Percentiles rank a stretch among this genome's conserved stretches.
Conservation (phyloP, 2,113 vertebrate genomes). For the Leucosticte australis region DNA sequence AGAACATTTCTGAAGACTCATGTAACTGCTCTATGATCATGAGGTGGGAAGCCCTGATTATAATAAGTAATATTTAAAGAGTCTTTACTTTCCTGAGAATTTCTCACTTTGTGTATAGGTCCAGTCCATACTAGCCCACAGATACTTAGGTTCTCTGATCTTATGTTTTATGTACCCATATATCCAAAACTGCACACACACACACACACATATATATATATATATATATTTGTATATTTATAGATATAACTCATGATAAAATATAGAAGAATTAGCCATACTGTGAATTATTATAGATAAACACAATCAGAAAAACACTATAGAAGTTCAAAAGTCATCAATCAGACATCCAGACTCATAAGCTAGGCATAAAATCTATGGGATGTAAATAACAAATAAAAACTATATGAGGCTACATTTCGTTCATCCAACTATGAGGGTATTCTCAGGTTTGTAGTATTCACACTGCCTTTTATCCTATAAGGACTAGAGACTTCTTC, state of each 20-base stretch:
- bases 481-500: background rate
- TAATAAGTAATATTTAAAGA: background rate
- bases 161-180: background rate
- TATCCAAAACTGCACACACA: background rate
- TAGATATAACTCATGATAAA: background rate
- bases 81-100: background rate
- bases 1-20: background rate
- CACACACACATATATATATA: rapidly evolving
- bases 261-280: background rate
- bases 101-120: background rate
- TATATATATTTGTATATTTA: background rate
- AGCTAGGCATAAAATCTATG: background rate
- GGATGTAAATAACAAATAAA: background rate
- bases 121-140: background rate
- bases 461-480: background rate
- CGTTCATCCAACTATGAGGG: background rate
- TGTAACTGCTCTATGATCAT: background rate
- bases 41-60: background rate
- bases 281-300: background rate
- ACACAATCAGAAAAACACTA: background rate
- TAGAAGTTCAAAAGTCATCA: background rate
- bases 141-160: background rate
- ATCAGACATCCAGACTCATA: background rate
- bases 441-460: background rate
- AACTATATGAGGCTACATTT: background rate